Conservation (phyloP, 2,797 vertebrate species). For the Petrocephalus sullivani region DNA sequence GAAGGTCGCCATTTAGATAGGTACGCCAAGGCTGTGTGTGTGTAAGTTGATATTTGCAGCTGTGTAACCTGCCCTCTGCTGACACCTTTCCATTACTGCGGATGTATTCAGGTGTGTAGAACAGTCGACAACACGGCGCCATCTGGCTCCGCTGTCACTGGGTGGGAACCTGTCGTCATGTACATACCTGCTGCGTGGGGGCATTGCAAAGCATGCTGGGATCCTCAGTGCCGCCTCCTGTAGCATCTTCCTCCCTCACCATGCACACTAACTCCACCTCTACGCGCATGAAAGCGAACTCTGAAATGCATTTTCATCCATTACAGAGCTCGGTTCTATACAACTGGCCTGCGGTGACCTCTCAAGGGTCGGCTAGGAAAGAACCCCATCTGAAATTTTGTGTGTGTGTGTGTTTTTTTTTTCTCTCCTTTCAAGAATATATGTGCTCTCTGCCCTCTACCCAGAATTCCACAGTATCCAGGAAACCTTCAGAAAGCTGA, state of each 20-base stretch:
- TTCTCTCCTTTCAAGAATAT: too few species aligned
- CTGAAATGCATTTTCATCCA: neutral
- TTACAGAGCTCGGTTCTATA: neutral
- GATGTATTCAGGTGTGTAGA: constrained; percentile 15
- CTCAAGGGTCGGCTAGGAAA: neutral
- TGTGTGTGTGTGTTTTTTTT: neutral
- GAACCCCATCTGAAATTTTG: neutral
- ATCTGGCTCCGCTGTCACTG: constrained; percentile 26
- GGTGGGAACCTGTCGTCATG: constrained; percentile 14
- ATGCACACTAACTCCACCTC: neutral
- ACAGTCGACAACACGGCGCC: constrained; percentile 24
- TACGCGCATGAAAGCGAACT: neutral
- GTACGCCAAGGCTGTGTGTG: neutral
- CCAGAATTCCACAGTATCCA: neutral
- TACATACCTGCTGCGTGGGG: neutral
- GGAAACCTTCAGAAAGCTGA: neutral
- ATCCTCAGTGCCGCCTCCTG: neutral
- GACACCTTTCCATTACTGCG: neutral
- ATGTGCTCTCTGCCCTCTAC: neutral
- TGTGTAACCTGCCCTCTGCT: neutral
- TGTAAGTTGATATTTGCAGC: neutral
- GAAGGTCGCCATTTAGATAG: too few species aligned
- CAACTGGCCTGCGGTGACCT: neutral
- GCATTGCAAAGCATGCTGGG: neutral
- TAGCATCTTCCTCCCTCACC: neutral